These are phyloP conservation scores for Dipodomys merriami DNA, from an alignment of 2,113 vertebrate genomes.

Conservation along the genomic window DNA sequence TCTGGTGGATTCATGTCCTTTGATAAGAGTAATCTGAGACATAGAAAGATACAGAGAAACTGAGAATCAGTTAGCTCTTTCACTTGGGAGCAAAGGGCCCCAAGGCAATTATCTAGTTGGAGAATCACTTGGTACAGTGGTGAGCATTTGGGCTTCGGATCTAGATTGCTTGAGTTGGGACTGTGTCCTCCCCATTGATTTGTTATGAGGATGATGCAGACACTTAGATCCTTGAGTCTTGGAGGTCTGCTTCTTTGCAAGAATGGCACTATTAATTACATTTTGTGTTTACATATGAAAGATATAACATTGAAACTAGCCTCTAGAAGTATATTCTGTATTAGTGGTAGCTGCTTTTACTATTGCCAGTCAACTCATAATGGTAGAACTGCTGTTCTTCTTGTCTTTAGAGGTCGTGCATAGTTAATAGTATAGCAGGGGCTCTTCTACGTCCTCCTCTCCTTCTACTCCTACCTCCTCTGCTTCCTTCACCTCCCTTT, in stretches of 20 bases:
- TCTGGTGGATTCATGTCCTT: background rate
- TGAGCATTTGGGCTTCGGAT: background rate
- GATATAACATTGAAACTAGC: background rate
- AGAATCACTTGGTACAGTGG: background rate
- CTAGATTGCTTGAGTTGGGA: background rate
- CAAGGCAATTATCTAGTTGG: background rate
- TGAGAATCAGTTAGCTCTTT: background rate
- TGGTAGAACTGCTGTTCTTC: background rate
- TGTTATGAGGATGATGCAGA: background rate
- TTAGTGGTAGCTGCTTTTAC: background rate
- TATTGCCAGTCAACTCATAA: background rate
- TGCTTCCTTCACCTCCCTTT: background rate
- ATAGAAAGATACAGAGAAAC: background rate
- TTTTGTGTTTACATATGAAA: background rate
- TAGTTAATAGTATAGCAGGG: background rate
- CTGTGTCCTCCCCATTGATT: background rate
- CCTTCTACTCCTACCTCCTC: too few species aligned
- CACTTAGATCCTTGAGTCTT: background rate
- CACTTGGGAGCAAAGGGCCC: background rate
- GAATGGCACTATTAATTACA: background rate
- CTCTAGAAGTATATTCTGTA: background rate
- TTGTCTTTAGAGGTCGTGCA: background rate
- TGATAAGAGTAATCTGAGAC: conserved; percentile 6
- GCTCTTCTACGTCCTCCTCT: background rate
- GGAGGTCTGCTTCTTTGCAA: background rate